Evolutionary conservation across 2,888 invertebrate genomes (phyloP), one percentile per base, ranked within the genome.

Genomic region (Scaptomyza flava): DNA sequence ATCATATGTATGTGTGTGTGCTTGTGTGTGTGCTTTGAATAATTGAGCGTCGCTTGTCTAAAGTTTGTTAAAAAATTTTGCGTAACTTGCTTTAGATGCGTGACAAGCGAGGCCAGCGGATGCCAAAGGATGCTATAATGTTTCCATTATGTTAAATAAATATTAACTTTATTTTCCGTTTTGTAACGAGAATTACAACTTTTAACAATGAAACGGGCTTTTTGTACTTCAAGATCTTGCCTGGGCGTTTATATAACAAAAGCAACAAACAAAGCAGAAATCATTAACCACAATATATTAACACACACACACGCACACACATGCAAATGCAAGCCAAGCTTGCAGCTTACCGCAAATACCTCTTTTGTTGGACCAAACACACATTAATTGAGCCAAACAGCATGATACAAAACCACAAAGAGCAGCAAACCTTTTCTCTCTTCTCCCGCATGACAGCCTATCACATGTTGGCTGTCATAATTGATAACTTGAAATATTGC

Each of bases 21-120:
- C 65, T 72, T 57, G 54, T 43, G 53, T 52, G 34, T 17, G 66
- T 58, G 87, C 66, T 77, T 80, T 81, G 87, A 81, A 79, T 85
- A 79, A 79, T 85, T 85, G 86, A 71, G 76, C 79, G 31, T n/a
- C 60, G 68, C 68, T 61, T 73, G 80, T 79, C 57, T 82, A 87
- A 81, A 81, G 86, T 86, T 82, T 82, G 84, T n/a, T n/a, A 48
- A 86, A 88, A 82, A 79, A 82, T 88, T 68, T 68, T 77, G 64
- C 77, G 69, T 70, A 69, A 65, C 81, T 88, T 54, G 65, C 60
- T 59, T 66, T 57, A 34, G 52, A 57, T 38, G 52, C 27, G 50
- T 58, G 50, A 23, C 27, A 57, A 36, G 38, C 62, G 52, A 59
- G 64, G 48, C 48, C 52, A 8, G 5, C 12, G 12, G 12, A 9